Percentiles rank a stretch among this genome's conserved stretches.
Conservation (phyloP, 1,140 invertebrate genomes). For the Pseudomyrmex concolor region DNA sequence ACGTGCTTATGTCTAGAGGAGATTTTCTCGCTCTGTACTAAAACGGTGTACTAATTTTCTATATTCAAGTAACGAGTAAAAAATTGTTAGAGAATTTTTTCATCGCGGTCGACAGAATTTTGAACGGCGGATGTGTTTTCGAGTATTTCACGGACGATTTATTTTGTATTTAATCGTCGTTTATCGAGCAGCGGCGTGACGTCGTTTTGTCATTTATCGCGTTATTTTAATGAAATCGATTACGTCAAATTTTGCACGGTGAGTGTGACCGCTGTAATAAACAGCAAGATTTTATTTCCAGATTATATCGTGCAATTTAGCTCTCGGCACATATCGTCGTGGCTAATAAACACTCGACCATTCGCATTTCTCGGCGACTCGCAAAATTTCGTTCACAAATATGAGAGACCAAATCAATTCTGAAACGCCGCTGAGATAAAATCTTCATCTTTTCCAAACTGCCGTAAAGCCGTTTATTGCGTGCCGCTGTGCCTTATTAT, state of each 20-base stretch:
- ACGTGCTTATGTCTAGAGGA: constrained; percentile 12
- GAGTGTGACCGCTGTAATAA: constrained; percentile 9
- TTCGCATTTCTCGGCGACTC: not conserved
- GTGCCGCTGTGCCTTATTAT: constrained; percentile 61
- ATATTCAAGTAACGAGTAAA: constrained; percentile 37
- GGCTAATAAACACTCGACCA: constrained; percentile 37
- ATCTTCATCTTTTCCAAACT: constrained; percentile 69
- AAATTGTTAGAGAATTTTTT: constrained; percentile 26
- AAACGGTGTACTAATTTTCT: constrained; percentile 41
- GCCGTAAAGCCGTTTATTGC: constrained; percentile 74
- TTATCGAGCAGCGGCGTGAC: not conserved
- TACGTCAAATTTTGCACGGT: not conserved
- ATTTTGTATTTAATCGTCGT: not conserved
- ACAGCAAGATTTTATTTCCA: constrained; percentile 36
- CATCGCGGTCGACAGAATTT: constrained; percentile 13
- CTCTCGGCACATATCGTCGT: not conserved
- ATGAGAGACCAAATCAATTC: constrained; percentile 58
- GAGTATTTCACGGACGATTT: not conserved
- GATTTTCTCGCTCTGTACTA: constrained; percentile 15
- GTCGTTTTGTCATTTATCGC: not conserved
- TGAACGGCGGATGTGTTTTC: not conserved
- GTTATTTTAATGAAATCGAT: not conserved
- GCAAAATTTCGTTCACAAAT: constrained; percentile 41
- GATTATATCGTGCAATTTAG: constrained; percentile 44
- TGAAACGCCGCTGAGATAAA: constrained; percentile 44